Evolutionary conservation across 2,888 invertebrate genomes (phyloP).

Genomic region (Fragum sueziense): DNA sequence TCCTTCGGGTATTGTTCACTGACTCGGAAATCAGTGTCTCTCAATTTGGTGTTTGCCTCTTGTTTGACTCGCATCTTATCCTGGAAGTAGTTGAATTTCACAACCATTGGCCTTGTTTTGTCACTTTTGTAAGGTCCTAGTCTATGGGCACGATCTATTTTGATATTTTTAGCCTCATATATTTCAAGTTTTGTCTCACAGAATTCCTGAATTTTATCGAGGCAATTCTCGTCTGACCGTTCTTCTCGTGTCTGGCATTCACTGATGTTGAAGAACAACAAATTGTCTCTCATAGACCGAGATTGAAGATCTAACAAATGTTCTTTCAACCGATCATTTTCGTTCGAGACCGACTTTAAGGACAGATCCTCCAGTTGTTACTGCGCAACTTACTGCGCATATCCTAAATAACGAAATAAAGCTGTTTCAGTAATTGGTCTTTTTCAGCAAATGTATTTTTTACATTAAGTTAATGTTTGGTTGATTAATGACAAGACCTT

Average conservation of each 20-base stretch:
- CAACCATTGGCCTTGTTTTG: background rate
- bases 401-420: too few relatives aligned
- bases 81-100: background rate
- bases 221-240: background rate
- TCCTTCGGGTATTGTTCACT: conserved; percentile 20
- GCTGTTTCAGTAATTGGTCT: too few relatives aligned
- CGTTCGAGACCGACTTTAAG: background rate
- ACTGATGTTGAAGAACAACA: background rate
- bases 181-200: background rate
- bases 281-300: conserved; percentile 11
- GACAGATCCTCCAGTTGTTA: too few relatives aligned
- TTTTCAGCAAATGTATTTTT: too few relatives aligned
- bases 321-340: background rate
- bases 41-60: background rate
- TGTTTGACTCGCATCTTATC: background rate
- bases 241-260: background rate
- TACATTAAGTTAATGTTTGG: too few relatives aligned
- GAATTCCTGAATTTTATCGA: background rate
- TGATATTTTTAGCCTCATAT: background rate
- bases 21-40: background rate
- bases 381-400: too few relatives aligned
- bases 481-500: too few relatives aligned
- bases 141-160: conserved; percentile 9
- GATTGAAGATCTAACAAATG: background rate
- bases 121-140: conserved; percentile 2